Base-by-base conservation (phyloP, 2,888 invertebrate species). In the Hypselothyrea guttata region DNA sequence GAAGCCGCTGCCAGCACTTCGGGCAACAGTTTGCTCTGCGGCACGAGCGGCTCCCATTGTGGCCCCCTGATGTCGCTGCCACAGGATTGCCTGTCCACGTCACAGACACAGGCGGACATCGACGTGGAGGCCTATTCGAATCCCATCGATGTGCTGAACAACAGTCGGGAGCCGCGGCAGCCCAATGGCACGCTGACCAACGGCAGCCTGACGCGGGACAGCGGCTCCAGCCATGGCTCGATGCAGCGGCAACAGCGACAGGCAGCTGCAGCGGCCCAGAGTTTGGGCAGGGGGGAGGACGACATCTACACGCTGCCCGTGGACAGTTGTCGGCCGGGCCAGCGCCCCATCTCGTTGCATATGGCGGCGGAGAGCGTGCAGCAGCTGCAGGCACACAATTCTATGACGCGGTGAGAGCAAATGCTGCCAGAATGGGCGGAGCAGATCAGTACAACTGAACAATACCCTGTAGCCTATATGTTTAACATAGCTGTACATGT, bases 101-200 rank as follows among this genome's bases (percentile, higher is more conserved):
- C 71, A 55, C 65, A 66, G 59, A 34, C 65, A 46, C 49, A 85
- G 15, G 62, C 58, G 4, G 76, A 83, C 12, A 74, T 88, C 49
- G 89, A 89, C 53, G 71, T 88, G 60, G 90, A 90, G 28, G 88
- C 89, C 46, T 92, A 92, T 74, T 91, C 92, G 7, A 91, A 91
- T 89, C 92, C 92, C 42, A 90, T 91, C 37, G 92, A 92, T 88
- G 85, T 92, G 56, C 84, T 91, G 33, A 89, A 86, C 55, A 90
- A 57, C 83, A 84, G 86, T 73, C 86, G 86, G 69, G 88, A 87
- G 59, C 75, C 79, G 45, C 86, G 87, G 27, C 71, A 72, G 47
- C 86, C 70, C 48, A 88, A 79, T 30, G 86, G 84, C 27, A 76
- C 75, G 9, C 60, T 86, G 37, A 86, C 79, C 40, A 84, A 86